Percentiles rank a stretch among this genome's conserved stretches.
phyloP scores from a whole-genome alignment of 2,888 invertebrate genomes.

The Flabesymbios commensalis region DNA sequence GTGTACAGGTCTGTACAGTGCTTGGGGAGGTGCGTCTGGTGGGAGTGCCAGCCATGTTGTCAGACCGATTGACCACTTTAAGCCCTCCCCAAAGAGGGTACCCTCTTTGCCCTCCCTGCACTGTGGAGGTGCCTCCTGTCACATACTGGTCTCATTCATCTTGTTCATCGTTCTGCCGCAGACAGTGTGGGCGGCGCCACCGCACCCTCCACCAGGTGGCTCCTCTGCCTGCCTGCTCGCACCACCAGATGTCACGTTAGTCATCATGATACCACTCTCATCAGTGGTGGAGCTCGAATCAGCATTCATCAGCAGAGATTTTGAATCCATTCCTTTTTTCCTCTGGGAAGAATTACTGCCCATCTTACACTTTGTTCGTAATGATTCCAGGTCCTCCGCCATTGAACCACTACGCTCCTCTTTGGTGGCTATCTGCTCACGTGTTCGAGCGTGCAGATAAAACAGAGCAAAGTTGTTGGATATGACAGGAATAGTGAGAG shows the following conservation, averaged over 20 bases:
- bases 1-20: too few species aligned
- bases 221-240: too few species aligned
- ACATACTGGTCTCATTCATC: too few species aligned
- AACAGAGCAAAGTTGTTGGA: conserved; percentile 60
- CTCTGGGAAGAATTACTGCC: neutral
- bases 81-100: too few species aligned
- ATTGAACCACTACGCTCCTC: neutral
- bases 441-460: conserved; percentile 55
- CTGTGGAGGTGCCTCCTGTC: too few species aligned
- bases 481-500: conserved; percentile 58
- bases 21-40: too few species aligned
- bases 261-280: conserved; percentile 24
- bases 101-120: too few species aligned
- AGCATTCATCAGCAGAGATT: conserved; percentile 14
- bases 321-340: neutral
- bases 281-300: conserved; percentile 28
- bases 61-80: too few species aligned
- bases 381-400: neutral
- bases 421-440: conserved; percentile 24
- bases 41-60: too few species aligned
- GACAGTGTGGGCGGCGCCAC: too few species aligned
- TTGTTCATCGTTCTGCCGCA: too few species aligned
- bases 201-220: too few species aligned
- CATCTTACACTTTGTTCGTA: neutral
- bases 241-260: conserved; percentile 7